Base-by-base conservation (phyloP, 2,888 invertebrate genomes). In the Chelonus formosanus region DNA sequence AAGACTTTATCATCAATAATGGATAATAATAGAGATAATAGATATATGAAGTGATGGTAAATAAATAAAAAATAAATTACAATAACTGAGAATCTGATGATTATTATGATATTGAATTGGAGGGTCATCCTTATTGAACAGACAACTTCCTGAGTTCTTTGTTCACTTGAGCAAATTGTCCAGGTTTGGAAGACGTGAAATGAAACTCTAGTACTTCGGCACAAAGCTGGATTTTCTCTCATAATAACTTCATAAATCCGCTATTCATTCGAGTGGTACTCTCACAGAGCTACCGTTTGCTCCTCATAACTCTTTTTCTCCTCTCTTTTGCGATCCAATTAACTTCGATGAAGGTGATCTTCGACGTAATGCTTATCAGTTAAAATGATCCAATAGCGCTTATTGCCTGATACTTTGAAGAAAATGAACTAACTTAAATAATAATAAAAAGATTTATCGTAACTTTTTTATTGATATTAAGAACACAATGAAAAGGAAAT, bases 201-300 rank as follows among this genome's bases (percentile, higher is more conserved):
- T 58, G 45, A 58, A 57, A 48, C 58, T 58, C 36, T 34, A 35
- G 36, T 10, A 36, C 36, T 1, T 35, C 7, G 56, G 32, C 50
- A 58, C 60, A 44, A 20, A 43, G 43, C 48, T 64, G 50, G 53
- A 50, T 56, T 61, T 43, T 43, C 53, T 47, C 59, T 60, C 67
- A 65, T 70, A 70, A 70, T 67, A 65, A 67, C 66, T 68, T 68
- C 62, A 68, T 68, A 68, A 67, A 67, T 67, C 68, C 63, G 59
- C 44, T 57, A 70, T 68, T 68, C 63, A 65, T 47, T 59, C 48
- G 62, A 50, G 36, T 62, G 48, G 31, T 48, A 57, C 56, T 40
- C 8, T 52, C 8, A 32, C 34, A 52, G 31, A 32, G 34, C 31
- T 52, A 31, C 5, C 34, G 34, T 52, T 52, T 32, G 7, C 34